These are phyloP conservation scores for Ophraella communa DNA, from an alignment of 2,888 invertebrate species.

Conservation along the genomic window DNA sequence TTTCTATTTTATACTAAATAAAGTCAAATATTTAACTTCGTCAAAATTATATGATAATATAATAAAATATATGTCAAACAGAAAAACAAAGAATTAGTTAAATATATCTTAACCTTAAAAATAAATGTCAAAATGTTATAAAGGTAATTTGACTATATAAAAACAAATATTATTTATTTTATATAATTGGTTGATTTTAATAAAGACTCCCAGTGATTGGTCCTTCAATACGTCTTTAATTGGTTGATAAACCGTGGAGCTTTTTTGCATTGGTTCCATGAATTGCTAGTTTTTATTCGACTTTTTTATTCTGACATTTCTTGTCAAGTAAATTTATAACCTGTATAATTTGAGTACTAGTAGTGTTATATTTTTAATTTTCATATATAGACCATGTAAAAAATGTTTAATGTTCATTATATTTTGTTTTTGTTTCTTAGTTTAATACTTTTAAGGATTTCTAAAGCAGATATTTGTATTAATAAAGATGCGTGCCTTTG, in stretches of 20 bases:
- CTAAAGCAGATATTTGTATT: constrained; percentile 42
- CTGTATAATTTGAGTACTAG: too few species aligned
- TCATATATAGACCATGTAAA: constrained; percentile 17
- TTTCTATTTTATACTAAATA: background rate
- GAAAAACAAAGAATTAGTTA: background rate
- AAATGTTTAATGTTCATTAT: constrained; percentile 11
- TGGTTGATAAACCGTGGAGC: too few species aligned
- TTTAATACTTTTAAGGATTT: constrained; percentile 16
- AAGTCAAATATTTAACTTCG: background rate
- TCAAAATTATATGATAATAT: background rate
- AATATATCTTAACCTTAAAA: background rate
- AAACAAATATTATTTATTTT: background rate
- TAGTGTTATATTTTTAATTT: too few species aligned
- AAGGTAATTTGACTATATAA: background rate
- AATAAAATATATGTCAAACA: background rate
- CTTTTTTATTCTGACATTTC: background rate
- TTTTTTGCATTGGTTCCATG: too few species aligned
- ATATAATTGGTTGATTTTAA: background rate
- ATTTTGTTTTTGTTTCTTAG: constrained; percentile 17
- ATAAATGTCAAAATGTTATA: background rate
- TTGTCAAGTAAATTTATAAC: too few species aligned
- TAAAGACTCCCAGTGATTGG: too few species aligned
- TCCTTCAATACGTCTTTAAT: too few species aligned
- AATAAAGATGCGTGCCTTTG: constrained; percentile 51
- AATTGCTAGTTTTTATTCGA: too few species aligned